phyloP scores from a whole-genome alignment of 2,888 invertebrate species.

The Brachyopa scutellaris region DNA sequence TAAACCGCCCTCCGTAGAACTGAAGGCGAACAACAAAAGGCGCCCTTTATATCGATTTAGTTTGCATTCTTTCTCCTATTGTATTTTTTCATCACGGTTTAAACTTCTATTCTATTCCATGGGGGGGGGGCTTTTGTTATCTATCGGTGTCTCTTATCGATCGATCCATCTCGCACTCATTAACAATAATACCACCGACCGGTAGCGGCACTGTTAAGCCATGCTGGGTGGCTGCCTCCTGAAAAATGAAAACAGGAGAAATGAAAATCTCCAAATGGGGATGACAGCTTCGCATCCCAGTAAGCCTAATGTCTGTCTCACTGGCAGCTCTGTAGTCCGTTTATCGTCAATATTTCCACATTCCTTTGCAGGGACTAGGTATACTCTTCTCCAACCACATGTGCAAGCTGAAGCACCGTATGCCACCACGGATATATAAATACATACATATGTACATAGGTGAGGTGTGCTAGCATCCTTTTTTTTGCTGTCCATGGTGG shows the following conservation, averaged over 20 bases:
- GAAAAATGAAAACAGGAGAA: conserved; percentile 8
- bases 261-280: background rate
- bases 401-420: background rate
- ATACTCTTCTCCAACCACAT: background rate
- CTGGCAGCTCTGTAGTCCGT: conserved; percentile 35
- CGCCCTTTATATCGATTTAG: conserved; percentile 53
- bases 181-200: conserved; percentile 38
- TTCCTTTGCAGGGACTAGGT: conserved; percentile 29
- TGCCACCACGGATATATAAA: background rate
- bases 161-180: conserved; percentile 60
- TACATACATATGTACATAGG: background rate
- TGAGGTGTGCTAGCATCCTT: conserved; percentile 2
- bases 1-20: conserved; percentile 62
- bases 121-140: conserved; percentile 49
- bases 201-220: conserved; percentile 38
- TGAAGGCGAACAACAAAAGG: conserved; percentile 50
- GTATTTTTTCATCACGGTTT: conserved; percentile 1
- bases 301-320: conserved; percentile 44
- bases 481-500: conserved; percentile 8
- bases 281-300: background rate
- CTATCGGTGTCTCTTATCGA: conserved; percentile 62
- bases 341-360: conserved; percentile 56
- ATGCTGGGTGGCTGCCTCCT: conserved; percentile 33
- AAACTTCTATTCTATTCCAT: conserved; percentile 16
- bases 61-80: background rate